Percentiles rank a stretch among this genome's conserved stretches.
Evolutionary conservation across 1,140 invertebrate genomes (phyloP).

Genomic region (Rhagoletis zephyria): DNA sequence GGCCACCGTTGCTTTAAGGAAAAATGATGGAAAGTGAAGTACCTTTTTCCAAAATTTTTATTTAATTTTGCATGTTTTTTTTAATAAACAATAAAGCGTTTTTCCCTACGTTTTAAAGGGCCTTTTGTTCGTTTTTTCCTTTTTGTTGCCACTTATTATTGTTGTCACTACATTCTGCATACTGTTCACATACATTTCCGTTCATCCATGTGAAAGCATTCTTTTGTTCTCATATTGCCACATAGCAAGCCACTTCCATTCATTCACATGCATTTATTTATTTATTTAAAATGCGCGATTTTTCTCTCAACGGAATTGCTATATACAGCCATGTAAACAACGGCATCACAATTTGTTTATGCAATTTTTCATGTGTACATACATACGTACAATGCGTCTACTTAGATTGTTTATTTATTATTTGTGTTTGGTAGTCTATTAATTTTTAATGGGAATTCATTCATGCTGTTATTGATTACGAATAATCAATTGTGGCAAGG

Average conservation of each 20-base stretch:
- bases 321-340: not conserved
- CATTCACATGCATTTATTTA: slow-evolving; percentile 29
- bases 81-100: no score
- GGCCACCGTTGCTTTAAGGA: no score
- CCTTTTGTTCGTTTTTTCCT: no score
- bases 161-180: no score
- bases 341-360: not conserved
- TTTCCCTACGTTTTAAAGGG: no score
- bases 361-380: not conserved
- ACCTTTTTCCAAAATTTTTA: no score
- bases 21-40: no score
- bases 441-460: slow-evolving; percentile 30
- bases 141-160: no score
- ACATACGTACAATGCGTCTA: not conserved
- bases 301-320: not conserved
- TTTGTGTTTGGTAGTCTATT: slow-evolving; percentile 7
- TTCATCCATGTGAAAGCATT: not conserved
- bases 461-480: slow-evolving; percentile 1
- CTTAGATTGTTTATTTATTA: slow-evolving; percentile 18
- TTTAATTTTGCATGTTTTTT: no score
- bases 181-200: no score
- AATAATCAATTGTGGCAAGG: slow-evolving; percentile 33
- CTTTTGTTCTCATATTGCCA: slow-evolving; percentile 30
- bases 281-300: not conserved
- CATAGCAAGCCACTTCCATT: not conserved